Evolutionary conservation across 2,113 vertebrate species (phyloP), one percentile per base, ranked within the genome.

Genomic region (Nansenia antarctica): DNA sequence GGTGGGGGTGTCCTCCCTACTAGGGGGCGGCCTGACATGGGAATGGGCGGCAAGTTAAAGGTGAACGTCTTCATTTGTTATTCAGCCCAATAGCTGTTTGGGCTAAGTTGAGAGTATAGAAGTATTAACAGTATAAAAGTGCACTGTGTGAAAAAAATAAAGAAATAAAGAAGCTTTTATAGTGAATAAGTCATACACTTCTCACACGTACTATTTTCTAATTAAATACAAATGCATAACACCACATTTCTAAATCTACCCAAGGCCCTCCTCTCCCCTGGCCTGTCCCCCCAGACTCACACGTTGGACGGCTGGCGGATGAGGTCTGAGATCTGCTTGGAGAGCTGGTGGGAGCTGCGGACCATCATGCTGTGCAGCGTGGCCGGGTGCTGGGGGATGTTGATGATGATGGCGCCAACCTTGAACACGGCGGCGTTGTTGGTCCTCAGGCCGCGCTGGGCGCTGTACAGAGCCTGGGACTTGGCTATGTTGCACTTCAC

Each of bases 351-450:
- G 57, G 98, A 99, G 73, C 96, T 99, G 73, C 98, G 96, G 69
- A 99, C 98, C 98, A 99, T 99, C 98, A 99, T 99, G 84, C 98
- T 98, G 83, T 99, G 98, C 77, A 99, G 80, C 0, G 97, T 99
- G 60, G 98, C 98, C 0, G 98, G 98, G 80, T 99, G 98, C 85
- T 99, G 98, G 0, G 98, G 98, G 45, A 99, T 99, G 89, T 99
- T 98, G 87, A 98, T 98, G 84, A 96, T 94, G 88, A 99, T 96
- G 62, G 96, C 94, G 0, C 98, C 98, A 15, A 99, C 96, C 90
- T 97, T 98, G 76, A 98, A 93, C 69, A 99, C 94, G 0, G 96
- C 97, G 0, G 97, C 95, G 0, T 99, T 99, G 86, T 97, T 98
- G 52, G 98, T 98, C 77, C 94, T 96, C 82, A 98, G 18, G 15